Conservation (phyloP, 1,140 invertebrate genomes). For the Diuraphis noxia region DNA sequence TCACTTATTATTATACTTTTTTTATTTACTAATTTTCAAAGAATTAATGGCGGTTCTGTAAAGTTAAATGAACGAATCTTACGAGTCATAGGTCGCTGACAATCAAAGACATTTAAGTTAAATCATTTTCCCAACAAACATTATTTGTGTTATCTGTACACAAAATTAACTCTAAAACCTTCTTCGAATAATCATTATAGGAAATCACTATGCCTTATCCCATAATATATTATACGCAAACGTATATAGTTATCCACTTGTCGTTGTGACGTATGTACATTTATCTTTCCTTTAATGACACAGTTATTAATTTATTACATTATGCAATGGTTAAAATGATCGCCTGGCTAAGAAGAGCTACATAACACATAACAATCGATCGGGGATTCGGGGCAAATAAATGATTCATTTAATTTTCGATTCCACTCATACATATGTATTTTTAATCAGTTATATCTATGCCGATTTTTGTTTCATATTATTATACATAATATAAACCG, state of each 20-base stretch:
- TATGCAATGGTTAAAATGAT: neutral
- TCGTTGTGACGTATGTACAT: slow-evolving; percentile 22
- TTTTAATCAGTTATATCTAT: neutral
- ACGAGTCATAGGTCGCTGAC: neutral
- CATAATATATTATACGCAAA: neutral
- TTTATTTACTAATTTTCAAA: neutral
- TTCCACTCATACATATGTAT: neutral
- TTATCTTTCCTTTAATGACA: neutral
- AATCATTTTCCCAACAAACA: neutral
- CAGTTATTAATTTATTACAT: neutral
- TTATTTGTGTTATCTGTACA: neutral
- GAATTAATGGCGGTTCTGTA: neutral
- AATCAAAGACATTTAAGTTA: slow-evolving; percentile 18
- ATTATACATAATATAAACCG: neutral
- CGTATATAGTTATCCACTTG: neutral
- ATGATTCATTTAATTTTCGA: neutral
- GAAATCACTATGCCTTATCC: neutral
- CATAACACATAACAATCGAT: neutral
- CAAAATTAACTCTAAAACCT: slow-evolving; percentile 17
- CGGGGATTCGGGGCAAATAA: neutral
- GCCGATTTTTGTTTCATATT: neutral
- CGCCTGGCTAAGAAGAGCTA: no score
- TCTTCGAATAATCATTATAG: slow-evolving; percentile 34
- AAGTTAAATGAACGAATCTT: slow-evolving; percentile 12
- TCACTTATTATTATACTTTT: neutral